A percentile compares a stretch with the other conserved stretches of the same genome.
phyloP scores from a whole-genome alignment of 2,113 vertebrate genomes.

The Sander vitreus region DNA sequence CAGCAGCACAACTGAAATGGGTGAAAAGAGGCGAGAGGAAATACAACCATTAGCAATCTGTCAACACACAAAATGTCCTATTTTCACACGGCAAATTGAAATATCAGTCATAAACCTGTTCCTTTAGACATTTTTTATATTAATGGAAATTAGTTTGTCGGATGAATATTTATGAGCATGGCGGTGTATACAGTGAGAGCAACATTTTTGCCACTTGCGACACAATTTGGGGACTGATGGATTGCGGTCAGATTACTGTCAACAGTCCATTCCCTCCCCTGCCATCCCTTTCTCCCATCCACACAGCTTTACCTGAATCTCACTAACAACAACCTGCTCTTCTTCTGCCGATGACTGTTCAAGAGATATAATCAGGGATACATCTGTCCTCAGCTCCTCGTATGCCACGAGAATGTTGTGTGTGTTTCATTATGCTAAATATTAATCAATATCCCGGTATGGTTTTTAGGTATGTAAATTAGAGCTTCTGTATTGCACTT shows the following conservation, averaged over 20 bases:
- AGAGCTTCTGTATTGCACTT: slow-evolving; percentile 4
- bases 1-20: slow-evolving; percentile 91
- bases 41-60: slow-evolving; percentile 63
- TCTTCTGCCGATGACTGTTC: slow-evolving; percentile 26
- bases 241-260: slow-evolving; percentile 79
- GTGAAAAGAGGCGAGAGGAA: slow-evolving; percentile 39
- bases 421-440: slow-evolving; percentile 18
- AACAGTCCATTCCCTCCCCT: slow-evolving; percentile 64
- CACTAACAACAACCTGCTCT: slow-evolving; percentile 33
- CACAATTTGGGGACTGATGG: slow-evolving; percentile 74
- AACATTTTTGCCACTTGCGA: slow-evolving; percentile 49
- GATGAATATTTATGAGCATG: slow-evolving; percentile 71
- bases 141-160: slow-evolving; percentile 57
- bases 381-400: slow-evolving; percentile 9
- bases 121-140: slow-evolving; percentile 64
- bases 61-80: slow-evolving; percentile 56
- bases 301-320: slow-evolving; percentile 40
- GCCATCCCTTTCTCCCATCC: slow-evolving; percentile 32
- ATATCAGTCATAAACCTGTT: slow-evolving; percentile 63
- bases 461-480: slow-evolving; percentile 11
- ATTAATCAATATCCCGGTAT: slow-evolving; percentile 9
- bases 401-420: neutral
- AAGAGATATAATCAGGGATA: slow-evolving; percentile 33
- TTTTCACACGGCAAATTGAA: slow-evolving; percentile 68
- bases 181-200: slow-evolving; percentile 26